Percentiles rank a stretch among this genome's conserved stretches.
Evolutionary conservation across 2,888 invertebrate species (phyloP).

Genomic region (Luffia ferchaultella): DNA sequence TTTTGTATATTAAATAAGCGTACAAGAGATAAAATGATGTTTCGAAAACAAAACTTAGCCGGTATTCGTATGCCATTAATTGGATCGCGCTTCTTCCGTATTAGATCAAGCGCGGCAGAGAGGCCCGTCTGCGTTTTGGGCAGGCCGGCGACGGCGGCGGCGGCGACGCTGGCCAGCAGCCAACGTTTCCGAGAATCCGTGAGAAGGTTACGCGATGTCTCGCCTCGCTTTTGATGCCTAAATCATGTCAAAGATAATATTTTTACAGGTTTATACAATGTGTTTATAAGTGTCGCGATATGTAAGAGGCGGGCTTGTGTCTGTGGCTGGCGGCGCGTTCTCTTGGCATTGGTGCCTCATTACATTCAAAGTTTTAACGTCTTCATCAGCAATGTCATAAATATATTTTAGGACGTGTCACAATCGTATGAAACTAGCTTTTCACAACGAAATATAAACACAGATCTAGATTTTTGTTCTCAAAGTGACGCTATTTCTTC

Average conservation of each 20-base stretch:
- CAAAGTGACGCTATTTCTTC: not conserved
- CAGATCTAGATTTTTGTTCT: not conserved
- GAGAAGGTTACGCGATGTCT: conserved; percentile 63
- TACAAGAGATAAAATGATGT: too few species aligned
- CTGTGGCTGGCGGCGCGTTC: conserved; percentile 1
- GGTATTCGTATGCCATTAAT: too few species aligned
- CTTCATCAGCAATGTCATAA: not conserved
- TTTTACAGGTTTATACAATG: conserved; percentile 21
- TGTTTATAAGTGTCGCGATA: too few species aligned
- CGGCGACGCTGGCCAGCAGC: conserved; percentile 34
- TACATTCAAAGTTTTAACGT: not conserved
- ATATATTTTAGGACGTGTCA: not conserved
- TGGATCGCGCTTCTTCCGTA: too few species aligned
- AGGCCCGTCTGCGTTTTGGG: too few species aligned
- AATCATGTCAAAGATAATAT: conserved; percentile 52
- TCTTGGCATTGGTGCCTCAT: not conserved
- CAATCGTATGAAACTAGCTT: not conserved
- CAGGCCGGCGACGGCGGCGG: not conserved
- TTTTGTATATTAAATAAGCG: too few species aligned
- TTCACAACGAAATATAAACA: not conserved
- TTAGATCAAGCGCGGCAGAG: too few species aligned
- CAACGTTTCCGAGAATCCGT: conserved; percentile 58
- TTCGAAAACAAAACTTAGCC: too few species aligned
- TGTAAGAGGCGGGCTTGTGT: too few species aligned
- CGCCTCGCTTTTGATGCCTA: conserved; percentile 59